phyloP scores from a whole-genome alignment of 2,888 invertebrate genomes.

The Xanthia icteritia region DNA sequence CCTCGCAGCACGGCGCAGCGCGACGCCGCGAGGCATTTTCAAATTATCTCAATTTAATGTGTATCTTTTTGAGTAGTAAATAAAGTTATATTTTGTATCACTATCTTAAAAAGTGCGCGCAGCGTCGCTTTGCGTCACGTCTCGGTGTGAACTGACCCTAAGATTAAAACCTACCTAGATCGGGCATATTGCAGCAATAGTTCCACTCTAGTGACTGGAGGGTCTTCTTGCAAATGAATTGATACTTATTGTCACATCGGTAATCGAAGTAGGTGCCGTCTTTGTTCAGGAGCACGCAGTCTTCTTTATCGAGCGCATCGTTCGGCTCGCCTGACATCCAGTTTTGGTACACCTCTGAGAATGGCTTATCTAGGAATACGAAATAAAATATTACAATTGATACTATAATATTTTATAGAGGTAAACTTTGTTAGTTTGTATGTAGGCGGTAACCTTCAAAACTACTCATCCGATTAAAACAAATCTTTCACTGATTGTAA shows the following conservation, averaged over 20 bases:
- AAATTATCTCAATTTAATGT: no score
- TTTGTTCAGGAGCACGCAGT: background rate
- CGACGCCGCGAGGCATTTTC: no score
- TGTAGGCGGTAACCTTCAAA: background rate
- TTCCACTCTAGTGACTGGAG: constrained; percentile 79
- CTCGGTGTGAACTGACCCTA: no score
- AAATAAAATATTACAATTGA: background rate
- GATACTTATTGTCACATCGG: constrained; percentile 70
- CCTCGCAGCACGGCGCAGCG: no score
- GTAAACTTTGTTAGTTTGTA: background rate
- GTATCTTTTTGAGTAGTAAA: no score
- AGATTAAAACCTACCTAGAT: constrained; percentile 69
- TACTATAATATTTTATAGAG: background rate
- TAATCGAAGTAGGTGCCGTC: background rate
- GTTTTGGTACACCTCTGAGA: background rate
- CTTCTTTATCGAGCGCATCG: background rate
- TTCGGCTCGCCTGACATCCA: background rate
- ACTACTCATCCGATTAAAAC: background rate
- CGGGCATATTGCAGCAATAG: constrained; percentile 76
- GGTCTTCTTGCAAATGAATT: constrained; percentile 83
- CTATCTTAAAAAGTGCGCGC: no score
- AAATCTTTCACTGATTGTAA: no score
- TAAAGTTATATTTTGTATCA: no score
- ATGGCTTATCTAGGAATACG: background rate
- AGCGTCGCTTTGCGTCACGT: no score